phyloP scores from a whole-genome alignment of 2,797 vertebrate genomes.

The Siniperca scherzeri region DNA sequence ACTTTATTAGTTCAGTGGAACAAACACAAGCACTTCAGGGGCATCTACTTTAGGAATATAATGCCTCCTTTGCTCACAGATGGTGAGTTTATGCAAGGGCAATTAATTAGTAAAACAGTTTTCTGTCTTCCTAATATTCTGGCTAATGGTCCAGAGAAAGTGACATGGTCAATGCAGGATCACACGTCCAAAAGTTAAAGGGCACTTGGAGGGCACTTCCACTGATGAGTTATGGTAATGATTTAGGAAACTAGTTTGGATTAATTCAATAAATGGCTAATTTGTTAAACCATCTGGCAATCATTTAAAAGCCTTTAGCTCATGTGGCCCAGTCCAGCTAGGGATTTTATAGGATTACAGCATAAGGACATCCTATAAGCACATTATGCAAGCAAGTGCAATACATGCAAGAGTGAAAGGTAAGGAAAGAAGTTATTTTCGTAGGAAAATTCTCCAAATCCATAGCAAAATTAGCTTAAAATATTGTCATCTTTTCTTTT shows the following conservation, averaged over 20 bases:
- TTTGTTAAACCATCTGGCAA: conserved; percentile 78
- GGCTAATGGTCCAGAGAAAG: conserved; percentile 36
- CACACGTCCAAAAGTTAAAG: conserved; percentile 66
- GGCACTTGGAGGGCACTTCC: conserved; percentile 68
- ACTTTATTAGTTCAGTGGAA: conserved; percentile 84
- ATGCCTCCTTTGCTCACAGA: conserved; percentile 58
- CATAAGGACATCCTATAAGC: conserved; percentile 66
- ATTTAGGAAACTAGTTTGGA: conserved; percentile 76
- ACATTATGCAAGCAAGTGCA: conserved; percentile 65
- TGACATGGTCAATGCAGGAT: conserved; percentile 31
- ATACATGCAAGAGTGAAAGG: conserved; percentile 39
- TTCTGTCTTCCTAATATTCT: conserved; percentile 52
- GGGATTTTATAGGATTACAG: conserved; percentile 70
- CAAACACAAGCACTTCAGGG: conserved; percentile 81
- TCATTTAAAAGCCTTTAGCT: conserved; percentile 75
- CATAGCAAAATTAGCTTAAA: conserved; percentile 27
- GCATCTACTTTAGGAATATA: conserved; percentile 69
- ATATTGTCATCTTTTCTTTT: conserved; percentile 36
- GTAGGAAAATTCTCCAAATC: background rate
- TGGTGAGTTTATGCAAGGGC: conserved; percentile 56
- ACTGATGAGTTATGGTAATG: conserved; percentile 75
- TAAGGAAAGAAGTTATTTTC: conserved; percentile 40
- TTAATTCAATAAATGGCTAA: conserved; percentile 79
- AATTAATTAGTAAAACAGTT: conserved; percentile 68
- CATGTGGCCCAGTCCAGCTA: conserved; percentile 45